phyloP scores from a whole-genome alignment of 2,888 invertebrate species.

The Drosophila birchii region DNA sequence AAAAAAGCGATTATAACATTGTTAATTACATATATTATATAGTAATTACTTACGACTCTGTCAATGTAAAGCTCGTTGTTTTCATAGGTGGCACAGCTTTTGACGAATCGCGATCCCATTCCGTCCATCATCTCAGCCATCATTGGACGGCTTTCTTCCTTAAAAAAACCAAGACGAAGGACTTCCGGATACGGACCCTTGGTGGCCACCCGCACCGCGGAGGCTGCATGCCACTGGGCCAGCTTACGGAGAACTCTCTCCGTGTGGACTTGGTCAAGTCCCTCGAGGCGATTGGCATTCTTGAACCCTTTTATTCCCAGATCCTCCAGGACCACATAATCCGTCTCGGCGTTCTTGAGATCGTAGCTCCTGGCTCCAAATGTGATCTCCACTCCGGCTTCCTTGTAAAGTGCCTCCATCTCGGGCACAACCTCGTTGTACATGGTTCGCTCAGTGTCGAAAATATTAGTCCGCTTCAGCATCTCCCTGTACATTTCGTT shows the following conservation, averaged over 20 bases:
- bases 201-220: constrained; percentile 64
- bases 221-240: constrained; percentile 81
- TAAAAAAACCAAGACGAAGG: constrained; percentile 36
- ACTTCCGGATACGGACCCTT: constrained; percentile 55
- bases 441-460: constrained; percentile 73
- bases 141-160: constrained; percentile 43
- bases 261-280: constrained; percentile 73
- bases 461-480: constrained; percentile 57
- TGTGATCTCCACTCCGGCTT: constrained; percentile 60
- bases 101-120: constrained; percentile 32
- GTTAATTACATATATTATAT: background rate
- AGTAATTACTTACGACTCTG: constrained; percentile 59
- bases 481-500: constrained; percentile 42
- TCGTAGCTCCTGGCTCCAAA: constrained; percentile 73
- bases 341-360: constrained; percentile 49
- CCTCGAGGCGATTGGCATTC: constrained; percentile 70
- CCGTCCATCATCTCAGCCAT: constrained; percentile 39
- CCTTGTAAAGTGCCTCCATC: constrained; percentile 72
- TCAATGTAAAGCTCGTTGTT: constrained; percentile 56
- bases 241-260: constrained; percentile 70
- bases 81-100: constrained; percentile 50
- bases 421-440: constrained; percentile 73
- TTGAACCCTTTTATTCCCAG: constrained; percentile 65
- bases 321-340: constrained; percentile 76
- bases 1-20: background rate